These are phyloP conservation scores for Odocoileus virginianus DNA, from an alignment of 2,113 vertebrate genomes.

Conservation along the genomic window DNA sequence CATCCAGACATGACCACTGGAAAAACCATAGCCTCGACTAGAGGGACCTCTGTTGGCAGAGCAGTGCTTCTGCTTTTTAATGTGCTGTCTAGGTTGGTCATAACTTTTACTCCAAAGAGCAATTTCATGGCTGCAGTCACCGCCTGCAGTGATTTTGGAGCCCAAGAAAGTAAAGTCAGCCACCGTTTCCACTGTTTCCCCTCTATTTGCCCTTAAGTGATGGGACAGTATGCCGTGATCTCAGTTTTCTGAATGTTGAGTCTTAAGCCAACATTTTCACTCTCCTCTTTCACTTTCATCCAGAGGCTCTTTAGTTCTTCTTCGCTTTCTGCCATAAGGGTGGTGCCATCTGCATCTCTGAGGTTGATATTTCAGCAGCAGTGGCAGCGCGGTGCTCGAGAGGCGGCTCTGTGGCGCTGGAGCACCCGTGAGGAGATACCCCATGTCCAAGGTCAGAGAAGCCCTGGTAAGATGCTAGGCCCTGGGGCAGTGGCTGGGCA, in stretches of 20 bases:
- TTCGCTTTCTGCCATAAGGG: not conserved
- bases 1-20: not conserved
- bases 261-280: not conserved
- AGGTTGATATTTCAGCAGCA: not conserved
- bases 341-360: not conserved
- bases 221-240: accelerated
- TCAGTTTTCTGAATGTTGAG: not conserved
- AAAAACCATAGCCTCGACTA: not conserved
- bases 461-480: not conserved
- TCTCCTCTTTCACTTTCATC: not conserved
- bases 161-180: not conserved
- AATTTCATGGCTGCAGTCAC: not conserved
- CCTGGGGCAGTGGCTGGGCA: no score
- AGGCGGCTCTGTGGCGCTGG: not conserved
- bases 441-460: not conserved
- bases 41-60: accelerated
- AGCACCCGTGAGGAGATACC: not conserved
- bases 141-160: not conserved
- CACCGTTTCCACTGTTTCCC: not conserved
- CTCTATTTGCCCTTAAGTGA: not conserved
- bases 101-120: not conserved
- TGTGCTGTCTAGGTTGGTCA: not conserved
- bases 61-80: not conserved
- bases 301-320: not conserved
- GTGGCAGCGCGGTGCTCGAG: accelerated